These are phyloP conservation scores for Gallinago stenura DNA, from an alignment of 2,797 vertebrate species.

Conservation along the genomic window DNA sequence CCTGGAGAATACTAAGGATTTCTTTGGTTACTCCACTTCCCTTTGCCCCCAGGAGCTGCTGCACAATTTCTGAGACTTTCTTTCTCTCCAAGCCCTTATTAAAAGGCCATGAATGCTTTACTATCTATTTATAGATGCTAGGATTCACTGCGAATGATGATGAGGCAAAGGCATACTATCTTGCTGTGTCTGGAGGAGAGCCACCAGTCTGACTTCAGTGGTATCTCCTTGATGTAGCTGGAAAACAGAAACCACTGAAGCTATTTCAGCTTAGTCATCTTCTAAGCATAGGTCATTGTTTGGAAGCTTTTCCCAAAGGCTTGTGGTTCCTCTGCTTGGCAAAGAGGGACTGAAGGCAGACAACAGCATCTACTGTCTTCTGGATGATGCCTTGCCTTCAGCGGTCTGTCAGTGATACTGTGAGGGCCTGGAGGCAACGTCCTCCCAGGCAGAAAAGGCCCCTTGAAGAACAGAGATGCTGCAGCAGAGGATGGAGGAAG, in stretches of 20 bases:
- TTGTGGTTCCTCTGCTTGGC: neutral
- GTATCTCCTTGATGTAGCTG: neutral
- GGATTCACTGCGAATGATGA: neutral
- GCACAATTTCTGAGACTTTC: neutral
- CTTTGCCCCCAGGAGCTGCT: neutral
- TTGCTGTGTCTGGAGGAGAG: neutral
- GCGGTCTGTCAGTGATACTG: neutral
- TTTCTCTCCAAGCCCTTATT: neutral
- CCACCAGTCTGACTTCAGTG: neutral
- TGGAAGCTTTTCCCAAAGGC: neutral
- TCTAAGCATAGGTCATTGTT: neutral
- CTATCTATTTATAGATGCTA: neutral
- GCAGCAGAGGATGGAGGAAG: neutral
- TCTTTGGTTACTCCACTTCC: neutral
- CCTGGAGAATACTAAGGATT: neutral
- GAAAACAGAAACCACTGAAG: neutral
- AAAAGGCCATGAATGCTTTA: neutral
- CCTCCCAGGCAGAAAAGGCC: neutral
- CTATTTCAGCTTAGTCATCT: conserved; percentile 10
- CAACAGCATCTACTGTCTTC: neutral
- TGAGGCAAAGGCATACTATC: neutral
- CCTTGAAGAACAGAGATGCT: neutral
- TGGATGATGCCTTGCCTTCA: neutral
- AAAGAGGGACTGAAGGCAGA: neutral
- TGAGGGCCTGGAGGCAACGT: neutral